Conservation (phyloP, 1,140 invertebrate species). For the Drosophila ogumai region DNA sequence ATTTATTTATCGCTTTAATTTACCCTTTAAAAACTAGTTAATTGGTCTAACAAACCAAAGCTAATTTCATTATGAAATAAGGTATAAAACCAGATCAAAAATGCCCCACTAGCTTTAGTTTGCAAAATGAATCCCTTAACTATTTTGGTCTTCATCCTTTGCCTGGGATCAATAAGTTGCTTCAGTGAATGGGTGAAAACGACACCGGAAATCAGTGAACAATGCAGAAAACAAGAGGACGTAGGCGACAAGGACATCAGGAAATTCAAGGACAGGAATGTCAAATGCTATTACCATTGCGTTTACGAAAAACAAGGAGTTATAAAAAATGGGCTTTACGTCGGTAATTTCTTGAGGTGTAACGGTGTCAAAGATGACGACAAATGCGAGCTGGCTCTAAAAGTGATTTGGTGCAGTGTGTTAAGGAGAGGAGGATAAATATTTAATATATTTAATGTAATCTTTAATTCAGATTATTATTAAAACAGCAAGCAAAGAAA, state of each 20-base stretch:
- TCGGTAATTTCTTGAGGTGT: neutral
- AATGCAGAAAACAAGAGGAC: neutral
- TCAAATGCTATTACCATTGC: constrained; percentile 3
- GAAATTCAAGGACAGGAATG: neutral
- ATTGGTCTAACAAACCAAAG: neutral
- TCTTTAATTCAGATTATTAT: neutral
- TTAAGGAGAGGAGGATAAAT: too few species aligned
- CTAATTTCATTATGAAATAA: neutral
- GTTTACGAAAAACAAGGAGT: neutral
- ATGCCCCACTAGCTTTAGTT: neutral
- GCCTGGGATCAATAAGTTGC: neutral
- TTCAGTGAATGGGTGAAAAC: neutral
- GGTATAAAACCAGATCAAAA: neutral
- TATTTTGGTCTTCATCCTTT: neutral
- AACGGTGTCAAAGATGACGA: neutral
- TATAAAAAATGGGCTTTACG: neutral
- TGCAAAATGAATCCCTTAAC: neutral
- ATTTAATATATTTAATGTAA: neutral
- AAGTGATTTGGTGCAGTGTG: too few species aligned
- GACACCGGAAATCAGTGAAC: neutral
- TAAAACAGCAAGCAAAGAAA: neutral
- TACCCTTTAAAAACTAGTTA: neutral
- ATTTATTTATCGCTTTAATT: neutral
- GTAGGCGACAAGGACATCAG: neutral
- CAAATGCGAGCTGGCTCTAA: neutral